Conservation (phyloP, 2,888 invertebrate genomes). For the Sinopyrophorus schimmeli region DNA sequence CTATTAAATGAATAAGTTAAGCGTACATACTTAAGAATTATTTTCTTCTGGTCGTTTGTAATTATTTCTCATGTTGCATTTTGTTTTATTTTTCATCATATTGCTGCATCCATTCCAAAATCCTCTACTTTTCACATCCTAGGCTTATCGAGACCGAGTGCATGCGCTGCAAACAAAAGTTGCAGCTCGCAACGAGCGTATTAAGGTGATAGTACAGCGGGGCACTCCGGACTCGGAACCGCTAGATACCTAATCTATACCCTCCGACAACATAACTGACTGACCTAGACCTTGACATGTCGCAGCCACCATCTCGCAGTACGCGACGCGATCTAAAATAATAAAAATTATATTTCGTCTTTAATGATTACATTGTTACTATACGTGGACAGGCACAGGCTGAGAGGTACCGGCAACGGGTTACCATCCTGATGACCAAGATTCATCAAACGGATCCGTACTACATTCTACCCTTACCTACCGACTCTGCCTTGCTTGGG, state of each 20-base stretch:
- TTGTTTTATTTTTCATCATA: constrained; percentile 58
- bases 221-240: constrained; percentile 82
- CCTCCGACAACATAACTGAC: constrained; percentile 33
- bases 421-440: constrained; percentile 71
- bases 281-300: constrained; percentile 43
- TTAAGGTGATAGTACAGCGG: constrained; percentile 84
- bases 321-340: constrained; percentile 36
- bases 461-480: constrained; percentile 60
- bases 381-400: constrained; percentile 58
- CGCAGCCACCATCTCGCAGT: constrained; percentile 55
- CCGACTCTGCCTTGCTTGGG: constrained; percentile 57
- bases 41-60: constrained; percentile 39
- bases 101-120: constrained; percentile 52
- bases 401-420: constrained; percentile 70
- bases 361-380: constrained; percentile 44
- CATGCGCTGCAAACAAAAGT: constrained; percentile 87
- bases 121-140: constrained; percentile 48
- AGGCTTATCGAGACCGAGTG: constrained; percentile 85
- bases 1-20: constrained; percentile 37
- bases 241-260: constrained; percentile 64
- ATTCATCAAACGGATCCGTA: constrained; percentile 78
- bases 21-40: constrained; percentile 47
- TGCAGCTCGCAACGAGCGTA: constrained; percentile 83
- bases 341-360: constrained; percentile 33
- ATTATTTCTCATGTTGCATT: constrained; percentile 40